Base-by-base conservation (phyloP, 2,888 invertebrate genomes). In the Hermodice carunculata region DNA sequence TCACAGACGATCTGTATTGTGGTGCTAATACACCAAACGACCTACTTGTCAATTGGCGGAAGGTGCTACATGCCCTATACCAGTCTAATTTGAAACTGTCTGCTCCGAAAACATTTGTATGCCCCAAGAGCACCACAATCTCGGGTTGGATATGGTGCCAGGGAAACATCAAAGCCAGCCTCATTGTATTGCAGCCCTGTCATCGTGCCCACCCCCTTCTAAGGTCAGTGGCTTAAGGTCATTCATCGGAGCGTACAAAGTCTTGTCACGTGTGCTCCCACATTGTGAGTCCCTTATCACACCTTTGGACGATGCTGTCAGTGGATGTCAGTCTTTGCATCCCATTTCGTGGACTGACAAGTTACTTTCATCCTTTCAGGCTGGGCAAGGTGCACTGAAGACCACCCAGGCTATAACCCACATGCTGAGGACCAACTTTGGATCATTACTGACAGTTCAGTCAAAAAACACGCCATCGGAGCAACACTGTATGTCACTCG, bases 1-100 rank as follows among this genome's bases (percentile, higher is more conserved):
- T 73, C 11, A 70, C 75, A 11, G 75, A 75, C 62, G 71, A 76
- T 40, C 60, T 74, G 19, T 74, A 71, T 49, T 70, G 70, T 52
- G 68, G 72, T n/a, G 71, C 69, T 14, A 61, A 74, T 49, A 56
- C 68, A 8, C 70, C 61, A 14, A 52, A 68, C 8, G 65, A 72
- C 44, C 42, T 73, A 14, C 48, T 71, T 2, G 24, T 14, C 4
- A 68, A 67, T 29, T 71, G 59, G 60, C 42, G 32, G 31, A 49
- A 52, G 6, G 64, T 75, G 1, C 60, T 75, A 8, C 3, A 52
- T 22, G 31, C 69, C 28, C 26, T 74, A 1, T 14, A 49, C 19
- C 48, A 61, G 19, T 46, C 24, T 26, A 51, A 43, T 28, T 37
- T 74, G 8, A 19, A 49, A 2, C 58, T 73, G 0, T 70, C 71